These are phyloP conservation scores for Dreissena rostriformis DNA, from an alignment of 1,140 invertebrate species.

Conservation along the genomic window DNA sequence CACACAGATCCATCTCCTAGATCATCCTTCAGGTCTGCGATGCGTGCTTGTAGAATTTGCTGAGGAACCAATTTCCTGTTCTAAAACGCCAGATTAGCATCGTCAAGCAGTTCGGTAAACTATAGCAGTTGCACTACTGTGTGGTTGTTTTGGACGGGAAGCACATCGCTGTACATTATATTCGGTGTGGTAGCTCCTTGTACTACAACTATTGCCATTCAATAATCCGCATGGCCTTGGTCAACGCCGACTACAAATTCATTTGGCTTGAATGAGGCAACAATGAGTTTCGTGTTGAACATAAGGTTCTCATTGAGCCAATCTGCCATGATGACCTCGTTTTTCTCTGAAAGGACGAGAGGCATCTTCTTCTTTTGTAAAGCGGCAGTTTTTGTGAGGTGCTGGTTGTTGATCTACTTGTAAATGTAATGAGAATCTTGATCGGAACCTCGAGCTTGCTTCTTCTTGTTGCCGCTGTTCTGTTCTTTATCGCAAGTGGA, in stretches of 20 bases:
- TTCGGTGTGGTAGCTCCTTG: no score
- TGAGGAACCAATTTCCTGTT: slow-evolving; percentile 7
- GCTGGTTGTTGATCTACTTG: neutral
- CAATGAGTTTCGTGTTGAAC: neutral
- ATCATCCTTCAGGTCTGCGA: slow-evolving; percentile 12
- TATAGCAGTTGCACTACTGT: slow-evolving; percentile 4
- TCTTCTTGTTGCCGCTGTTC: neutral
- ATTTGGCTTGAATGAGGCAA: no score
- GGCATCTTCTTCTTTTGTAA: no score
- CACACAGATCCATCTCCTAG: neutral
- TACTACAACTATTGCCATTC: no score
- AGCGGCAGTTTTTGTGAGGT: neutral
- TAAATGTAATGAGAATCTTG: neutral
- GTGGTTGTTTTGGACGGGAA: neutral
- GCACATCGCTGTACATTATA: neutral
- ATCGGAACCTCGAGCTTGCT: neutral
- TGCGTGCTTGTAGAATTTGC: slow-evolving; percentile 6
- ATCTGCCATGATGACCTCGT: slow-evolving; percentile 7
- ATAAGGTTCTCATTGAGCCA: slow-evolving; percentile 7
- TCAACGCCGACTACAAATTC: no score
- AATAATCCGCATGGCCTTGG: no score
- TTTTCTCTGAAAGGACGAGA: slow-evolving; percentile 7
- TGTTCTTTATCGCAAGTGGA: neutral
- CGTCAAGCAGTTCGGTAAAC: neutral
- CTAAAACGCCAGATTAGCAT: neutral